A percentile compares a stretch with the other conserved stretches of the same genome.
Conservation (phyloP, 1,140 invertebrate genomes). For the Drosophila repletoides region DNA sequence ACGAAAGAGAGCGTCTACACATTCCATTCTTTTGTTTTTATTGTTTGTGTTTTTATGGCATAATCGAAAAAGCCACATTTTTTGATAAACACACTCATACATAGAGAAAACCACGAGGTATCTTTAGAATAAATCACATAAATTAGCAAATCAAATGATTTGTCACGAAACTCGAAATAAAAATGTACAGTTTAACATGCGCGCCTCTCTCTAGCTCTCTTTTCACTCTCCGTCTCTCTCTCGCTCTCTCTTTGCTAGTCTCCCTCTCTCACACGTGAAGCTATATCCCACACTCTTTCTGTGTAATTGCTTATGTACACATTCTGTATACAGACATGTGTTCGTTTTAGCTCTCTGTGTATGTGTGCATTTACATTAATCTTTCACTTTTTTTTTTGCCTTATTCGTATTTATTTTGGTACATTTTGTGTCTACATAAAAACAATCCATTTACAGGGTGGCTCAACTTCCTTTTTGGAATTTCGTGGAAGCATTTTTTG, state of each 20-base stretch:
- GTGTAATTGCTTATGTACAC: conserved; percentile 56
- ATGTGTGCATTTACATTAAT: conserved; percentile 70
- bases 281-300: conserved; percentile 11
- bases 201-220: conserved; percentile 1
- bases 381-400: conserved; percentile 69
- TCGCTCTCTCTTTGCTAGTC: conserved; percentile 7
- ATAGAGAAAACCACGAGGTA: conserved; percentile 4
- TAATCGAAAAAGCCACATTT: conserved; percentile 47
- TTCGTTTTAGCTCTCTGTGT: conserved; percentile 49
- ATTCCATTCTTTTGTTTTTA: conserved; percentile 32
- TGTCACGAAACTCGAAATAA: conserved; percentile 64
- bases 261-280: not conserved
- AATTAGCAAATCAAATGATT: conserved; percentile 71
- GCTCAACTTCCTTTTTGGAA: conserved; percentile 16
- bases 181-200: conserved; percentile 76
- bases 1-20: conserved; percentile 5
- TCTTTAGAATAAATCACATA: conserved; percentile 50
- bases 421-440: conserved; percentile 57
- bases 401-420: conserved; percentile 77
- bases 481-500: conserved; percentile 7
- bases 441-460: conserved; percentile 73
- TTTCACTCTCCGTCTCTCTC: not conserved
- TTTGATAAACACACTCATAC: conserved; percentile 55
- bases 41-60: conserved; percentile 26
- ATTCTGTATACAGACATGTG: conserved; percentile 28